Evolutionary conservation across 2,113 vertebrate genomes (phyloP), one percentile per base, ranked within the genome.

Genomic region (Neoarius graeffei): DNA sequence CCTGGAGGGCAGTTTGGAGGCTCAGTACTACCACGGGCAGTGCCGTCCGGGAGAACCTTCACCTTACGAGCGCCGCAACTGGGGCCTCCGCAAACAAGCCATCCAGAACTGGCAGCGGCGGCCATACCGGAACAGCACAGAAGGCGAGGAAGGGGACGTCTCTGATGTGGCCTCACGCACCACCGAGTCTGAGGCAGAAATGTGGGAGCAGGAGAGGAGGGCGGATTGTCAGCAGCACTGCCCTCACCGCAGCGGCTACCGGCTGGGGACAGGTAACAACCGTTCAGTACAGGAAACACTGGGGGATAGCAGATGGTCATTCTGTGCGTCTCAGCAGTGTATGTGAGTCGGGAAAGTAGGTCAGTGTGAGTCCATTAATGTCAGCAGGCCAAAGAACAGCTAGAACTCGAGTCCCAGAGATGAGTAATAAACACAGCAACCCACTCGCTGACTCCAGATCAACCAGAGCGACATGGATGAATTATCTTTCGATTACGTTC

Each of bases 21-120:
- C 95, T 0, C 96, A 95, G 57, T 95, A 94, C 66, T 96, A 96
- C 92, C 94, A 96, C 71, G 96, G 96, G 88, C 95, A 96, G 92
- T 95, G 95, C 89, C 93, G 95, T 6, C 92, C 94, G 9, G 92
- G 94, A 0, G 97, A 97, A 86, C 92, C 92, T 0, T 95, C 94
- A 1, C 95, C 95, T 60, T 93, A 95, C 0, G 95, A 94, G 0
- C 91, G 95, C 0, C 96, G 97, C 20, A 96, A 96, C 90, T 97
- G 98, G 73, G 98, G 97, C 30, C 96, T 99, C 42, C 96, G 98
- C 20, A 96, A 98, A 52, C 98, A 99, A 92, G 98, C 98, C 82
- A 98, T 99, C 92, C 98, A 99, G 89, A 99, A 99, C 94, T 99
- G 98, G 98, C 97, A 99, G 92, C 97, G 97, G 52, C 94, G 98